Evolutionary conservation across 2,888 invertebrate genomes (phyloP).

Genomic region (Cheilosia vulpina): DNA sequence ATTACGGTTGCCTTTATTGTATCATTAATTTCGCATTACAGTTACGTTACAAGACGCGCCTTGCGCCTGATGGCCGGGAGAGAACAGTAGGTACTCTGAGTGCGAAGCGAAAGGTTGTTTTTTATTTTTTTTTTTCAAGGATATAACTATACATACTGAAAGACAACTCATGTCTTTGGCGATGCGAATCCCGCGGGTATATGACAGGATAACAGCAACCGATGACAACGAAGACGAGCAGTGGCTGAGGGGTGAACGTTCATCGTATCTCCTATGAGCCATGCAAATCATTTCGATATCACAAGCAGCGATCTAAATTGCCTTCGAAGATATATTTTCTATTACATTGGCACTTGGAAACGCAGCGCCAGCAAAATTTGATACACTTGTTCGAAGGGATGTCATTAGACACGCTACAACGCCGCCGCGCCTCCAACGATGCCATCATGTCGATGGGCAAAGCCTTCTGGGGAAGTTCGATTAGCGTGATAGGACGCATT

Average conservation of each 20-base stretch:
- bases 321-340: slow-evolving; percentile 41
- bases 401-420: slow-evolving; percentile 42
- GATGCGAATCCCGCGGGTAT: neutral
- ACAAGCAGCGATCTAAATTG: slow-evolving; percentile 58
- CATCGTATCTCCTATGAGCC: slow-evolving; percentile 23
- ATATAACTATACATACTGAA: slow-evolving; percentile 18
- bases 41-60: slow-evolving; percentile 44
- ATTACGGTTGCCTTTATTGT: slow-evolving; percentile 58
- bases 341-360: slow-evolving; percentile 43
- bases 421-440: slow-evolving; percentile 16
- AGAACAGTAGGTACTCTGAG: neutral
- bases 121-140: neutral
- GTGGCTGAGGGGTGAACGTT: slow-evolving; percentile 4
- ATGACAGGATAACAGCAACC: neutral
- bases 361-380: slow-evolving; percentile 39
- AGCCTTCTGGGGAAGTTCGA: slow-evolving; percentile 8
- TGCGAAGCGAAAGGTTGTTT: neutral
- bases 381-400: slow-evolving; percentile 40
- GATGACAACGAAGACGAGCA: slow-evolving; percentile 17
- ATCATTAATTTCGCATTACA: slow-evolving; percentile 66
- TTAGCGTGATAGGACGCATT: slow-evolving; percentile 23
- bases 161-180: slow-evolving; percentile 20
- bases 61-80: slow-evolving; percentile 27
- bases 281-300: slow-evolving; percentile 58
- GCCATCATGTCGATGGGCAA: slow-evolving; percentile 1